These are phyloP conservation scores for Vesta saturnalis DNA, from an alignment of 2,888 invertebrate genomes.

Conservation along the genomic window DNA sequence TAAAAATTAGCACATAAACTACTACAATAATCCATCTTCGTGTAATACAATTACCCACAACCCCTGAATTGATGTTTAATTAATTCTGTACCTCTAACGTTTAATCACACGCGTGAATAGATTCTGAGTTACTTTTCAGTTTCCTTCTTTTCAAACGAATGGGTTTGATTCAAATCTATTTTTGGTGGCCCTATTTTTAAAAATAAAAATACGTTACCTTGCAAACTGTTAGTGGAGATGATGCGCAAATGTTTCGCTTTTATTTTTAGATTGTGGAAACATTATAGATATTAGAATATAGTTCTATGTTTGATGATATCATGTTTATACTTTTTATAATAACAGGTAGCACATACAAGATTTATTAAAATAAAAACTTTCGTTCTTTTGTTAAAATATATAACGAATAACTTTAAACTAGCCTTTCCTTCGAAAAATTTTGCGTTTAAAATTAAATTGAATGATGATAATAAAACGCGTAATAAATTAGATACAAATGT, in stretches of 20 bases:
- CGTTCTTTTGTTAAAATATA: too few species aligned
- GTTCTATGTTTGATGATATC: too few species aligned
- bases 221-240: slow-evolving; percentile 45
- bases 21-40: slow-evolving; percentile 46
- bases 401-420: too few species aligned
- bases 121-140: slow-evolving; percentile 54
- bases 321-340: too few species aligned
- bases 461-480: too few species aligned
- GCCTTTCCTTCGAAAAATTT: too few species aligned
- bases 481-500: too few species aligned
- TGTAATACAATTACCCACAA: slow-evolving; percentile 21
- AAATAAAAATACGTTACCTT: slow-evolving; percentile 53
- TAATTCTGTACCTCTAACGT: slow-evolving; percentile 44
- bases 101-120: slow-evolving; percentile 53
- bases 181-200: slow-evolving; percentile 55
- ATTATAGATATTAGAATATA: too few species aligned
- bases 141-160: slow-evolving; percentile 51
- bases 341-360: not conserved
- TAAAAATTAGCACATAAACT: slow-evolving; percentile 36
- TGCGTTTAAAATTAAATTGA: too few species aligned
- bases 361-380: too few species aligned
- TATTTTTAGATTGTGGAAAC: slow-evolving; percentile 26
- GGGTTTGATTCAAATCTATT: slow-evolving; percentile 49
- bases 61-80: slow-evolving; percentile 26
- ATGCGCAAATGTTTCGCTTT: slow-evolving; percentile 31